Evolutionary conservation across 2,797 vertebrate genomes (phyloP).

Genomic region (Neosilurus hyrtlii): DNA sequence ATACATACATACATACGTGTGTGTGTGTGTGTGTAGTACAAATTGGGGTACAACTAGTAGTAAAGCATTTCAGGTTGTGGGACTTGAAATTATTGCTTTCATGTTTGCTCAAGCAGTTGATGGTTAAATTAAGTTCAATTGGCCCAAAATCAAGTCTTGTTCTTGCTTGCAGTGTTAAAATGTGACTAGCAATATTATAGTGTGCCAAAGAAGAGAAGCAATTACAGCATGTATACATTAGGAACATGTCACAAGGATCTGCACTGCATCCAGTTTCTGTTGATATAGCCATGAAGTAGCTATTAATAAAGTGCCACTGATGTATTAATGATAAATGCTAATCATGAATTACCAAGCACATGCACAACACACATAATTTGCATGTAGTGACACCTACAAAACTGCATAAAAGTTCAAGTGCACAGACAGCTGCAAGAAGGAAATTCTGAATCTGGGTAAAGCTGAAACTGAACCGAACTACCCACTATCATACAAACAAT

Average conservation of each 20-base stretch:
- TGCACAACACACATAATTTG: background rate
- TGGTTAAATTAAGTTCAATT: background rate
- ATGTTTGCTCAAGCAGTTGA: background rate
- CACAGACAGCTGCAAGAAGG: background rate
- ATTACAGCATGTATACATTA: background rate
- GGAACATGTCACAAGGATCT: background rate
- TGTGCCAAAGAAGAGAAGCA: background rate
- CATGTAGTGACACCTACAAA: too few species aligned
- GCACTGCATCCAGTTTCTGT: background rate
- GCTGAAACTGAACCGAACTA: background rate
- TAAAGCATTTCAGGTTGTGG: background rate
- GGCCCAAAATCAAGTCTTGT: background rate
- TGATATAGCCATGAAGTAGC: background rate
- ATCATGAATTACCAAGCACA: background rate
- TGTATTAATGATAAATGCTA: background rate
- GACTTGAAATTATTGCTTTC: background rate
- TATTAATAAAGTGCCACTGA: too few species aligned
- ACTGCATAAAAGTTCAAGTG: background rate
- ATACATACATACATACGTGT: too few species aligned
- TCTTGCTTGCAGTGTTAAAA: background rate
- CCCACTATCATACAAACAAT: too few species aligned
- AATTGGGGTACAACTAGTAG: background rate
- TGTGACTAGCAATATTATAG: background rate
- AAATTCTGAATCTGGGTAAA: background rate
- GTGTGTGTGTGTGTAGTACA: background rate